Conservation (phyloP, 2,888 invertebrate species). For the Anoplius nigerrimus region DNA sequence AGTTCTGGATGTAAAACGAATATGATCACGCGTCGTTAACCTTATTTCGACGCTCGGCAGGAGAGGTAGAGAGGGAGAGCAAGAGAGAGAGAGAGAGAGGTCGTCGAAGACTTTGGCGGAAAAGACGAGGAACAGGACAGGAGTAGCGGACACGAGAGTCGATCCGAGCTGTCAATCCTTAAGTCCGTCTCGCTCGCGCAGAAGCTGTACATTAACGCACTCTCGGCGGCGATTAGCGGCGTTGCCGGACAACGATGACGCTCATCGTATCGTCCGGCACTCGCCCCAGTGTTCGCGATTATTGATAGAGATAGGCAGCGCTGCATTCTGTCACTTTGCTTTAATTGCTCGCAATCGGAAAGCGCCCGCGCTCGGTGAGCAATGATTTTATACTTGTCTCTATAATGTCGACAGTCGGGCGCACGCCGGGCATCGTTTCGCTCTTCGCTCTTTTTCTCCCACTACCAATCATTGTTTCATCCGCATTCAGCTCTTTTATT, state of each 20-base stretch:
- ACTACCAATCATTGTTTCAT: no score
- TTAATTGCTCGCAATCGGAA: conserved; percentile 9
- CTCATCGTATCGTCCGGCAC: no score
- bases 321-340: conserved; percentile 9
- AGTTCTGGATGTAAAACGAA: conserved; percentile 15
- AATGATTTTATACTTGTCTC: no score
- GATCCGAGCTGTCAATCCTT: conserved; percentile 22
- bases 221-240: conserved; percentile 24
- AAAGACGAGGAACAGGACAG: conserved; percentile 22
- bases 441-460: no score
- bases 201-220: conserved; percentile 34
- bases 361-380: not conserved
- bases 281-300: conserved; percentile 16
- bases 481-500: no score
- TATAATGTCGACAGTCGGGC: no score
- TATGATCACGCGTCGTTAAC: conserved; percentile 23
- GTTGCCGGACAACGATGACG: conserved; percentile 18
- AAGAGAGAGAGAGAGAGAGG: no score
- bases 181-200: conserved; percentile 22
- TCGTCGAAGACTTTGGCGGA: no score
- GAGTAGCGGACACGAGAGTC: conserved; percentile 8
- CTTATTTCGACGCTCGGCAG: conserved; percentile 28
- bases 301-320: conserved; percentile 24
- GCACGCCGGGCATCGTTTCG: no score
- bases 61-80: not conserved